Conservation (phyloP, 2,888 invertebrate species). For the Noctua janthina region DNA sequence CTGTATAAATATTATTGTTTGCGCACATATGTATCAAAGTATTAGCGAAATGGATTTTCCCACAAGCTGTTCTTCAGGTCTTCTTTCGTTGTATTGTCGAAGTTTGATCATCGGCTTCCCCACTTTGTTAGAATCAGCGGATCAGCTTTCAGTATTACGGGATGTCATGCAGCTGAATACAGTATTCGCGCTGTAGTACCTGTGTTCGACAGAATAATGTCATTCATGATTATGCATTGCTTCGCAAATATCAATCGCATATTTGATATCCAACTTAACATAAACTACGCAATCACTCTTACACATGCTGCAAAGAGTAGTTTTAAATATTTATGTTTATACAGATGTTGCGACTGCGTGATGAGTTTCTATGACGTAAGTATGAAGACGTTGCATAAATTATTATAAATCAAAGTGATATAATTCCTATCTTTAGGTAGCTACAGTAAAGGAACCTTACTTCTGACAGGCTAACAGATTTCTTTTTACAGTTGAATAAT, state of each 20-base stretch:
- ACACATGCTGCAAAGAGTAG: slow-evolving; percentile 5
- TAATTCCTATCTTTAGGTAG: background rate
- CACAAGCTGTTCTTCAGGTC: background rate
- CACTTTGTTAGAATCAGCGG: background rate
- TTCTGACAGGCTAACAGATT: background rate
- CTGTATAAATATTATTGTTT: background rate
- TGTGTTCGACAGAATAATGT: background rate
- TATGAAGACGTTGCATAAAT: slow-evolving; percentile 12
- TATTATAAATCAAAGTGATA: slow-evolving; percentile 21
- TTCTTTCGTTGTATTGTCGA: background rate
- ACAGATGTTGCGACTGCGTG: background rate
- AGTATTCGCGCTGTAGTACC: background rate
- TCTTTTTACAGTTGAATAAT: background rate
- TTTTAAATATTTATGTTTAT: slow-evolving; percentile 34
- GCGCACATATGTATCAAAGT: background rate
- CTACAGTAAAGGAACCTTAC: background rate
- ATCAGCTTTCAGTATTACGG: background rate
- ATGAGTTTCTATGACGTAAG: background rate
- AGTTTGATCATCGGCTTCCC: background rate
- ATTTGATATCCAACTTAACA: slow-evolving; percentile 24
- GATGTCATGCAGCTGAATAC: background rate
- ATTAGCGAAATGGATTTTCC: background rate
- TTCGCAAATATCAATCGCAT: slow-evolving; percentile 24
- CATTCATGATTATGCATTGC: slow-evolving; percentile 20
- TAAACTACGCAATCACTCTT: background rate